A percentile compares a stretch with the other conserved stretches of the same genome.
phyloP scores from a whole-genome alignment of 2,797 vertebrate species.

The Lycodopsis pacificus region DNA sequence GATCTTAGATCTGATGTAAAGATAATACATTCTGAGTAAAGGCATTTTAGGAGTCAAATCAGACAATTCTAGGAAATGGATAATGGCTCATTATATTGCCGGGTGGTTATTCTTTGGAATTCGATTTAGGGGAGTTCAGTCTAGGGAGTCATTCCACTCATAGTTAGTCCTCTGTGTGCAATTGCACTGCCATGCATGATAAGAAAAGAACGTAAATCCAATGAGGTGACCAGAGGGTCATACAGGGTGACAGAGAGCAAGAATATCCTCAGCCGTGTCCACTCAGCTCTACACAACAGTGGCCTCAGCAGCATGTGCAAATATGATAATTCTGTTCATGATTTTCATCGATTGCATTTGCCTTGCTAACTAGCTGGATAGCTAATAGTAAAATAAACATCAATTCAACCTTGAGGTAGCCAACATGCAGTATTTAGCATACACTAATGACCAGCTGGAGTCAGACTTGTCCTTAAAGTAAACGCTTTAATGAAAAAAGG shows the following conservation, averaged over 20 bases:
- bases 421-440: constrained; percentile 41
- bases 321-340: constrained; percentile 18
- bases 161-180: constrained; percentile 67
- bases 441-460: constrained; percentile 61
- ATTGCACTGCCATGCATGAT: constrained; percentile 52
- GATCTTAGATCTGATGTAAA: constrained; percentile 50
- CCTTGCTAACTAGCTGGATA: constrained; percentile 46
- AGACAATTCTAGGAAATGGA: constrained; percentile 54
- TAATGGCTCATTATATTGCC: constrained; percentile 70
- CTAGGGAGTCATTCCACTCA: constrained; percentile 58
- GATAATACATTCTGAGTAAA: constrained; percentile 53
- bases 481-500: background rate
- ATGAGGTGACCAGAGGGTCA: constrained; percentile 48
- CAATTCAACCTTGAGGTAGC: constrained; percentile 52
- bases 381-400: constrained; percentile 40
- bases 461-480: constrained; percentile 44
- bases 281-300: constrained; percentile 21
- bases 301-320: constrained; percentile 1
- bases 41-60: constrained; percentile 65
- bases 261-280: background rate
- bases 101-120: constrained; percentile 68
- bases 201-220: constrained; percentile 51
- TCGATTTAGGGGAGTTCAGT: constrained; percentile 65
- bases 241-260: constrained; percentile 44
- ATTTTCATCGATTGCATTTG: constrained; percentile 38